A percentile compares a stretch with the other conserved stretches of the same genome.
Conservation (phyloP, 2,888 invertebrate genomes). For the Eumacrocentrus americanus region DNA sequence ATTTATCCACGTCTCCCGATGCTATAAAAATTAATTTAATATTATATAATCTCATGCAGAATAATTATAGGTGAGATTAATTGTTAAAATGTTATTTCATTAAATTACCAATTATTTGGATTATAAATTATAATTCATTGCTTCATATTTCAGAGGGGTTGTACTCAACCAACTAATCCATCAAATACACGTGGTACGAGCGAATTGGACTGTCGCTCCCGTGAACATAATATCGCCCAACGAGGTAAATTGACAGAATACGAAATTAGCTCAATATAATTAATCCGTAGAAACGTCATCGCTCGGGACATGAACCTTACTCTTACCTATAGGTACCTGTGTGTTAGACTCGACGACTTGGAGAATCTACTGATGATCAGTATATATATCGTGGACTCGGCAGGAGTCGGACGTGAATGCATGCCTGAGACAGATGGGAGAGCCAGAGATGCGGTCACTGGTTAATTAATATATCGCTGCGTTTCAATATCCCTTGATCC, state of each 20-base stretch:
- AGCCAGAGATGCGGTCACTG: background rate
- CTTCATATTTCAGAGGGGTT: background rate
- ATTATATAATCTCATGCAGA: background rate
- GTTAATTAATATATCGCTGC: slow-evolving; percentile 21
- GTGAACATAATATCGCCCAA: background rate
- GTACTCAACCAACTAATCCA: no score
- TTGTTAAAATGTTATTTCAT: background rate
- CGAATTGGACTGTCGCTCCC: no score
- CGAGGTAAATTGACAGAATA: background rate
- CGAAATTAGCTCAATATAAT: background rate
- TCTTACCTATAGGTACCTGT: no score
- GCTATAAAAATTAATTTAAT: no score
- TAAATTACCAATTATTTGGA: background rate
- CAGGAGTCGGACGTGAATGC: no score
- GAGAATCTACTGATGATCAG: no score
- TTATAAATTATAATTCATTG: background rate
- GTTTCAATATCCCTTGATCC: slow-evolving; percentile 10
- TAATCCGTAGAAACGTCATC: background rate
- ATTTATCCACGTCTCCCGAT: background rate
- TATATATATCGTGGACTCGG: no score
- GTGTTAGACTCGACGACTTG: no score
- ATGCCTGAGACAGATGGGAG: background rate
- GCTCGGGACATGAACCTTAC: no score
- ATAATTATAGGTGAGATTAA: background rate
- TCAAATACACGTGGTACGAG: no score